phyloP scores from a whole-genome alignment of 2,113 vertebrate species.

The Megalops atlanticus region DNA sequence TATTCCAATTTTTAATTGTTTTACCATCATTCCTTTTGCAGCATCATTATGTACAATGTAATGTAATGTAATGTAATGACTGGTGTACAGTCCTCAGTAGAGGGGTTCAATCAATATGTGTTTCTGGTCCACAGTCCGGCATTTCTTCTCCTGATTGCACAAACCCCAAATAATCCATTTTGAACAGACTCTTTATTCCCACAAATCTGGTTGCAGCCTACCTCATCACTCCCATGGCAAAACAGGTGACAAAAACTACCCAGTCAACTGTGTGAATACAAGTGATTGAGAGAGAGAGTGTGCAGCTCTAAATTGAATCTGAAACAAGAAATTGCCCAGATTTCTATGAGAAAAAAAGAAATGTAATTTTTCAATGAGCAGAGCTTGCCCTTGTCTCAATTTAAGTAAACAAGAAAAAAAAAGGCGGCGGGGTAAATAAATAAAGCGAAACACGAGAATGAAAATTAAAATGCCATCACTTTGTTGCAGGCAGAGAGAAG shows the following conservation, averaged over 20 bases:
- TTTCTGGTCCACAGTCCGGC: neutral
- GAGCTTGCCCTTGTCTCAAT: conserved; percentile 67
- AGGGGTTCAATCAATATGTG: neutral
- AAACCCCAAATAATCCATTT: neutral
- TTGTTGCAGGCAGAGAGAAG: conserved; percentile 76
- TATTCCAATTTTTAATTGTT: too few species aligned
- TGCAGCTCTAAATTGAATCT: conserved; percentile 19
- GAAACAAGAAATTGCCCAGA: conserved; percentile 15
- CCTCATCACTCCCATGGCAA: neutral
- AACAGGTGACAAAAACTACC: neutral
- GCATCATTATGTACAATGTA: too few species aligned
- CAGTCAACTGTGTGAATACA: neutral
- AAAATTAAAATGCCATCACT: conserved; percentile 94
- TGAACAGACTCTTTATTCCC: neutral
- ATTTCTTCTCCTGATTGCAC: neutral
- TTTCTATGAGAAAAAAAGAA: conserved; percentile 55
- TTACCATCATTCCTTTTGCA: too few species aligned
- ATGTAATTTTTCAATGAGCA: conserved; percentile 62
- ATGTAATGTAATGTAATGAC: too few species aligned
- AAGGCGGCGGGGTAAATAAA: conserved; percentile 60
- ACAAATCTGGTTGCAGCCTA: neutral
- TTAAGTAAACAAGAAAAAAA: conserved; percentile 56
- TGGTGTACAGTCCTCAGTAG: neutral
- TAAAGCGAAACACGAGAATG: conserved; percentile 79
- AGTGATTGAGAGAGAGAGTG: neutral